Conservation (phyloP, 1,140 invertebrate genomes). For the Danaus melanippus region DNA sequence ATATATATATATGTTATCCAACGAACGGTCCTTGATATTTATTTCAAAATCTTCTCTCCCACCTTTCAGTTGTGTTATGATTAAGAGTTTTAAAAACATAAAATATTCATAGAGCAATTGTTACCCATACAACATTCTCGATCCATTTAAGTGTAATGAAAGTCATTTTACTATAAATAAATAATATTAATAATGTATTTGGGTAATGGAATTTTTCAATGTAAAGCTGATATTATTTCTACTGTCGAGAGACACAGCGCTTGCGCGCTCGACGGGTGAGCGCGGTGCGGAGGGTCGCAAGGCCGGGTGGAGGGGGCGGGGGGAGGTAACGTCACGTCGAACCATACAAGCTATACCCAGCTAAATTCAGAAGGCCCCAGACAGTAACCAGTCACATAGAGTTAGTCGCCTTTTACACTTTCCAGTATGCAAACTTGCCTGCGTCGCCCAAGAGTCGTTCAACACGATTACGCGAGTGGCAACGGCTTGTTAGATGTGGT, state of each 20-base stretch:
- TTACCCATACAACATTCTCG: too few species aligned
- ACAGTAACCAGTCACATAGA: background rate
- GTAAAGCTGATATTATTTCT: constrained; percentile 45
- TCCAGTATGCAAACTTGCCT: constrained; percentile 50
- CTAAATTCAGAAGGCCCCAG: constrained; percentile 41
- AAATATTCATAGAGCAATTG: too few species aligned
- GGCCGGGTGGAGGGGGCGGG: constrained; percentile 50
- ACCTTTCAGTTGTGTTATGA: too few species aligned
- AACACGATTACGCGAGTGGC: constrained; percentile 64
- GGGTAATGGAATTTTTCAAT: constrained; percentile 6
- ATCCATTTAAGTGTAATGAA: too few species aligned
- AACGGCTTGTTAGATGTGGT: constrained; percentile 48
- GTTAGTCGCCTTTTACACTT: constrained; percentile 20
- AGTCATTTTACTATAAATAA: too few species aligned
- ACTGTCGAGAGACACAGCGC: constrained; percentile 54
- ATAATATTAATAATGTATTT: background rate
- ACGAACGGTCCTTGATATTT: background rate
- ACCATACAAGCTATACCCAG: constrained; percentile 54
- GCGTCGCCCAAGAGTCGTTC: constrained; percentile 62
- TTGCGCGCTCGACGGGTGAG: constrained; percentile 52
- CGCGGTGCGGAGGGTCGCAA: constrained; percentile 56
- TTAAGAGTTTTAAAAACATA: too few species aligned
- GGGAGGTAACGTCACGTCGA: constrained; percentile 62
- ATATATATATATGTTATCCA: too few species aligned
- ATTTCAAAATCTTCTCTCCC: background rate